Evolutionary conservation across 1,140 invertebrate genomes (phyloP).

Genomic region (Sitodiplosis mosellana): DNA sequence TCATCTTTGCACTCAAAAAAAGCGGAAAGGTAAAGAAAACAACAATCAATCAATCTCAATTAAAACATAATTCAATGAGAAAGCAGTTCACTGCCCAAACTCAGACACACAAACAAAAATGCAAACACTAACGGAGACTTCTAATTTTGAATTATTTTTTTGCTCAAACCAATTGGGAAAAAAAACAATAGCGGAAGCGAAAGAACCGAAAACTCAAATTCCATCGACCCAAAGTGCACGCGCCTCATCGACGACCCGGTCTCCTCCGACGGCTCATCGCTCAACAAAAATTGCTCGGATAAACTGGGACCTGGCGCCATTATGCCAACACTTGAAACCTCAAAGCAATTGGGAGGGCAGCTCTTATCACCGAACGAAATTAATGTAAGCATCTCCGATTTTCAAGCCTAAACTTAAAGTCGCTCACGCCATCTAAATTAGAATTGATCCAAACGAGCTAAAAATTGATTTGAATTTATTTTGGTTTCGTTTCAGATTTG

Average conservation of each 20-base stretch:
- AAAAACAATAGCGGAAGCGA: constrained; percentile 34
- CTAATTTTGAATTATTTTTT: too few relatives aligned
- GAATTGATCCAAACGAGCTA: too few relatives aligned
- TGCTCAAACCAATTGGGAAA: too few relatives aligned
- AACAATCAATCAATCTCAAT: too few relatives aligned
- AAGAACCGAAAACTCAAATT: constrained; percentile 56
- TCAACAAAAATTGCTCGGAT: constrained; percentile 39
- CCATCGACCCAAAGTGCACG: constrained; percentile 60
- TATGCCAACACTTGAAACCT: constrained; percentile 12
- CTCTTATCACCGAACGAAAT: constrained; percentile 26
- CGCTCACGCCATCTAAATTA: not conserved
- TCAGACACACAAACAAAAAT: too few relatives aligned
- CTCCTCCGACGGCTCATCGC: constrained; percentile 25
- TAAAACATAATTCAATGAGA: too few relatives aligned
- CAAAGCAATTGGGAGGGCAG: constrained; percentile 17
- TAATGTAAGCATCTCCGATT: constrained; percentile 12
- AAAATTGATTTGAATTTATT: constrained; percentile 1
- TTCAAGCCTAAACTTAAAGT: not conserved
- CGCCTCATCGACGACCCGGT: constrained; percentile 30
- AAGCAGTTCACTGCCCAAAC: too few relatives aligned
- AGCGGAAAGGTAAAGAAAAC: constrained; percentile 16
- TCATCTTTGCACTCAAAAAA: constrained; percentile 23
- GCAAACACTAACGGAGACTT: too few relatives aligned
- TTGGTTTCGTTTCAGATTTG: constrained; percentile 27
- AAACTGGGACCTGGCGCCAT: constrained; percentile 24